Conservation (phyloP, 2,113 vertebrate genomes). For the Circaetus cinerascens region DNA sequence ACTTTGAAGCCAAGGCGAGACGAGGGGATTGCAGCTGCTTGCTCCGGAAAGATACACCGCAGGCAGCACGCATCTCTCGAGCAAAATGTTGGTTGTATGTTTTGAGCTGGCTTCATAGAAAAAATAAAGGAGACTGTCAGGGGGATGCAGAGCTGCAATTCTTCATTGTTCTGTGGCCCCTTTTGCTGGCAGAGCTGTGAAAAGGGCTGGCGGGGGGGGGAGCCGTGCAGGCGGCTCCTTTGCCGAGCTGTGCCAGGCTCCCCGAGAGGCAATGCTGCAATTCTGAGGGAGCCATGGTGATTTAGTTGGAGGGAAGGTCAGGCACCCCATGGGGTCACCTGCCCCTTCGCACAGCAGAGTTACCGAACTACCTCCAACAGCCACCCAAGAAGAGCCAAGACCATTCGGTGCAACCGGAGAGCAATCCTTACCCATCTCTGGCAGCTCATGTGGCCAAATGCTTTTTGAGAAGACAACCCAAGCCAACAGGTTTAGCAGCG, state of each 20-base stretch:
- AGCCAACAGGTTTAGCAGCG: background rate
- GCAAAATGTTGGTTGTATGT: background rate
- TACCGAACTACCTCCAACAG: background rate
- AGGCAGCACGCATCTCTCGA: accelerated
- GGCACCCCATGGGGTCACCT: too few species aligned
- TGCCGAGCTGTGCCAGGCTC: background rate
- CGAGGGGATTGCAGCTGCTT: background rate
- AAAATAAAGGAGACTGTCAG: background rate
- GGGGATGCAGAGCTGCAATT: background rate
- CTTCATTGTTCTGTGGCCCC: accelerated
- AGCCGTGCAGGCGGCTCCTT: accelerated
- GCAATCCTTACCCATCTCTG: background rate
- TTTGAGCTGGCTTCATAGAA: background rate
- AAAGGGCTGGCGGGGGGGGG: background rate
- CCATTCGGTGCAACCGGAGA: background rate
- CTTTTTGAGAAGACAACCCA: background rate
- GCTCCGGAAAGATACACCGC: background rate
- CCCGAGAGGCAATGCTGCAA: background rate
- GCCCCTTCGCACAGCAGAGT: background rate
- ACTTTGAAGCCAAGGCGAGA: background rate
- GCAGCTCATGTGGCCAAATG: background rate
- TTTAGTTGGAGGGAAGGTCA: background rate
- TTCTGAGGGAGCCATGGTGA: background rate
- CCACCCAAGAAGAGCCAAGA: background rate
- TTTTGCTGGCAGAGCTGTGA: background rate